Base-by-base conservation (phyloP, 2,113 vertebrate genomes). In the Xyrauchen texanus region DNA sequence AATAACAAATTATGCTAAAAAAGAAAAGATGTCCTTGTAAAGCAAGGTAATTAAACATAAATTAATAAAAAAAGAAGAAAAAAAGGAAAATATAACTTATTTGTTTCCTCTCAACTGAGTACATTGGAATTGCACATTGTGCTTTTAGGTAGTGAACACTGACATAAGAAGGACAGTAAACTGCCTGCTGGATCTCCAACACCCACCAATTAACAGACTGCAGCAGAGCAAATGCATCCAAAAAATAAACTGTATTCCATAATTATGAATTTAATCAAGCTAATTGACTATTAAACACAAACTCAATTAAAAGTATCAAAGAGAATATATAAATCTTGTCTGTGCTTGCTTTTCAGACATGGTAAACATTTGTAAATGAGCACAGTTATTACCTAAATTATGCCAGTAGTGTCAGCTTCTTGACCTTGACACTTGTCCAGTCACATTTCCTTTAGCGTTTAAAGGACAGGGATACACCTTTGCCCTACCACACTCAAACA, bases 201-300 rank as follows among this genome's bases (percentile, higher is more conserved):
- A 49, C 47, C 1, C 7, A 3, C 47, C 10, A 10, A 53, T 53
- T 11, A 13, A 53, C 12, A 53, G 52, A 53, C 52, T 4, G 11
- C 3, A 53, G 49, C 34, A 34, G 1, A 34, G 21, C 21, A 34
- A 34, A 34, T 34, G 21, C 21, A 34, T 34, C 1, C 21, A 34
- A 3, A 51, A 7, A 76, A 16, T 57, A 12, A 15, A 44, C 7
- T 44, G 12, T 66, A 53, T 65, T 57, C 46, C 45, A 42, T 66
- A 82, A 88, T 89, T 82, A 83, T 85, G 85, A 88, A 88, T 87
- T 85, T 88, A 88, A 90, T 91, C 85, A 88, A 87, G 84, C 86
- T 89, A 34, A 34, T 34, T 34, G 21, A 34, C 21, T 34, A 34
- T 34, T 34, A 34, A 89, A 90, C 85, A 84, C 82, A 89, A 89